A percentile compares a stretch with the other conserved stretches of the same genome.
phyloP scores from a whole-genome alignment of 2,113 vertebrate genomes.

The Burhinus oedicnemus region DNA sequence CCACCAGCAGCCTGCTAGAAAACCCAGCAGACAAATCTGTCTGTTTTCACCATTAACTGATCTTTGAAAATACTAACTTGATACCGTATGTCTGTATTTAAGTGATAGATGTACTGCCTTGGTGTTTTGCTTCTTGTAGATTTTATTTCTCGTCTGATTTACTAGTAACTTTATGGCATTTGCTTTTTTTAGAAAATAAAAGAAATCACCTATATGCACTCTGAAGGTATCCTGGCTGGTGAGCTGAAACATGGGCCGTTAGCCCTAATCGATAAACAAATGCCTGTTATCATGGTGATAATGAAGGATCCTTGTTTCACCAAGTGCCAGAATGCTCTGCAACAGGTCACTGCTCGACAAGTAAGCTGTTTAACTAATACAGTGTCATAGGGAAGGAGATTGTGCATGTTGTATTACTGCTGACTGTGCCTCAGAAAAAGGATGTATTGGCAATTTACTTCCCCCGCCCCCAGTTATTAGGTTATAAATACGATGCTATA shows the following conservation, averaged over 20 bases:
- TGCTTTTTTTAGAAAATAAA: slow-evolving; percentile 89
- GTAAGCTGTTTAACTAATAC: slow-evolving; percentile 57
- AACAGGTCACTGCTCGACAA: slow-evolving; percentile 92
- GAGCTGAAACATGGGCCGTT: slow-evolving; percentile 95
- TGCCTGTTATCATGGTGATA: slow-evolving; percentile 98
- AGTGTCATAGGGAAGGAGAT: neutral
- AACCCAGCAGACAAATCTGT: neutral
- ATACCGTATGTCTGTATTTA: neutral
- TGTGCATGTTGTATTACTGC: neutral
- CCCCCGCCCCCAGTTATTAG: neutral
- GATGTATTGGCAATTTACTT: neutral
- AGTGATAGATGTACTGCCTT: neutral
- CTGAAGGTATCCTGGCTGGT: slow-evolving; percentile 94
- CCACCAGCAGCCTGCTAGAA: neutral
- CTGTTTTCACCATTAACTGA: neutral
- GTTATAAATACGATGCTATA: neutral
- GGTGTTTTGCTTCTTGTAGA: neutral
- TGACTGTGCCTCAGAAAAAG: neutral
- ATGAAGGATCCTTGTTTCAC: slow-evolving; percentile 92
- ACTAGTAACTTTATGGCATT: neutral
- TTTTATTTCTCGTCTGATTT: neutral
- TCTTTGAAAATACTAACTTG: neutral
- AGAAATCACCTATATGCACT: slow-evolving; percentile 99
- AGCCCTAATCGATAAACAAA: slow-evolving; percentile 91
- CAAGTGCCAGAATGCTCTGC: slow-evolving; percentile 96